Percentiles rank a stretch among this genome's conserved stretches.
These are phyloP conservation scores for Nipponia nippon DNA, from an alignment of 2,113 vertebrate species.

Conservation along the genomic window DNA sequence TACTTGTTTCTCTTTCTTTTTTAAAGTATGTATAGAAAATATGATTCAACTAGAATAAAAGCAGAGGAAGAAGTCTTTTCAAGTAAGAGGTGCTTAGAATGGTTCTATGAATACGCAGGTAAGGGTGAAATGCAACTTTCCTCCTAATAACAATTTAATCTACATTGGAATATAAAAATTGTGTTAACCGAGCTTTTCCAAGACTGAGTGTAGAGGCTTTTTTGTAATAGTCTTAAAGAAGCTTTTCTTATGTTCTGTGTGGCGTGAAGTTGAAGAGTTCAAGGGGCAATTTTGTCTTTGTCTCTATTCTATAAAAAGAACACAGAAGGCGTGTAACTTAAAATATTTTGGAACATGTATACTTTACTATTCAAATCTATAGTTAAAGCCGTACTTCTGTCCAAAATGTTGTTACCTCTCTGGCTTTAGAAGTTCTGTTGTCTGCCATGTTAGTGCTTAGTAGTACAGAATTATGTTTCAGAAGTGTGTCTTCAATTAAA, in stretches of 20 bases:
- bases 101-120: conserved; percentile 99
- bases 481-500: background rate
- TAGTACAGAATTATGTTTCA: background rate
- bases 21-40: conserved; percentile 93
- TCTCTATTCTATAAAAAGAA: background rate
- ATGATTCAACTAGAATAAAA: conserved; percentile 89
- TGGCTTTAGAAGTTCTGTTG: background rate
- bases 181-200: background rate
- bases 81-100: conserved; percentile 96
- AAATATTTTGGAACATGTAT: background rate
- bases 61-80: conserved; percentile 92
- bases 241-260: conserved; percentile 10
- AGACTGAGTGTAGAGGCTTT: background rate
- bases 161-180: background rate
- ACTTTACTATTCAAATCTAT: background rate
- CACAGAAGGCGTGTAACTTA: background rate
- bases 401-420: background rate
- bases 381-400: background rate
- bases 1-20: conserved; percentile 21
- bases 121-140: conserved; percentile 31
- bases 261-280: conserved; percentile 21
- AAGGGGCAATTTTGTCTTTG: background rate
- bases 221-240: background rate
- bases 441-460: background rate
- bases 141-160: background rate